Base-by-base conservation (phyloP, 2,797 vertebrate species). In the Lindbergichthys nudifrons region DNA sequence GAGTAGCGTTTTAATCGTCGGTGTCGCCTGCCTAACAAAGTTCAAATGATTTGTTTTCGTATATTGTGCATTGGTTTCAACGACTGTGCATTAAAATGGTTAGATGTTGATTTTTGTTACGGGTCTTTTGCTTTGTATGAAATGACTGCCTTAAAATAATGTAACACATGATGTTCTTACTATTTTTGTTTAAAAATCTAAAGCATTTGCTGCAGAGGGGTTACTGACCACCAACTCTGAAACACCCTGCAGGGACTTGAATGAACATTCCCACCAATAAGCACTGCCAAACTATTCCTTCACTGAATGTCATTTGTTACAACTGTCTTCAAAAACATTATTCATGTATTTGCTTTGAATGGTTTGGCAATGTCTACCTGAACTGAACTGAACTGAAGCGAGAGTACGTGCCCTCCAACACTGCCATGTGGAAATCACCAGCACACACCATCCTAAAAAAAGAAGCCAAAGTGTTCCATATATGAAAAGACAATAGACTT, bases 71-170 rank as follows among this genome's bases (percentile, higher is more conserved):
- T 91, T 88, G 86, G 86, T 88, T 87, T 19, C 77, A 80, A 75
- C 84, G 91, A 82, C 84, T 89, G 89, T 88, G 84, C 91, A 93
- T 93, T 94, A 94, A 94, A 94, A 86, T 90, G 56, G 78, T 86
- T 92, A 89, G 88, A 85, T 87, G 89, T 89, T 79, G 60, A 83
- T 87, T 86, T 86, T 77, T 81, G 48, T 82, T 66, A 80, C 11
- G 80, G 65, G 70, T 89, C 83, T 81, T 88, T 87, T 90, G 75
- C 82, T 92, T 90, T 88, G 73, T 81, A 83, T 36, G 21, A 82
- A 60, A 65, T 72, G 54, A 80, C 57, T 65, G 63, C 75, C 48
- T 70, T 76, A 16, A 57, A 54, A 0, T 51, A 45, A 82, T 79
- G 81, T 78, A 70, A 77, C 45, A 41, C 48, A 64, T 67, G 18